Percentiles rank a stretch among this genome's conserved stretches.
phyloP scores from a whole-genome alignment of 1,140 invertebrate genomes.

The Leptinotarsa defecta region DNA sequence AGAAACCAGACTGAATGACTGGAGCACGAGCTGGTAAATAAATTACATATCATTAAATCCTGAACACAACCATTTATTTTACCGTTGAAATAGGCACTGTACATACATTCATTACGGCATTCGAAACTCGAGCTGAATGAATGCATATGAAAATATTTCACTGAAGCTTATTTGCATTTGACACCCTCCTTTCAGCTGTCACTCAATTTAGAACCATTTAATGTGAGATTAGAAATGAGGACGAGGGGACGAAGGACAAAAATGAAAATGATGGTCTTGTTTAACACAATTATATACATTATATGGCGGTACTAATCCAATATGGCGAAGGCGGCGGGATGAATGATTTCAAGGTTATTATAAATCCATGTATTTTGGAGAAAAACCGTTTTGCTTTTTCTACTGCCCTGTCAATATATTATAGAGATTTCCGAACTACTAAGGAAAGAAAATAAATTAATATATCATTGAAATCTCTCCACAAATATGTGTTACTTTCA shows the following conservation, averaged over 20 bases:
- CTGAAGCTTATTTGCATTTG: slow-evolving; percentile 14
- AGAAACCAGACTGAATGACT: slow-evolving; percentile 7
- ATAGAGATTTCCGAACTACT: background rate
- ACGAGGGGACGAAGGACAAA: background rate
- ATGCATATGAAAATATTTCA: slow-evolving; percentile 23
- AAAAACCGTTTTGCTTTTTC: no score
- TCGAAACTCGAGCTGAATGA: slow-evolving; percentile 4
- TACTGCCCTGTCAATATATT: no score
- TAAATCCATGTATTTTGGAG: background rate
- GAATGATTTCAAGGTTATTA: background rate
- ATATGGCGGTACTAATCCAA: slow-evolving; percentile 2
- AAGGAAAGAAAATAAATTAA: background rate
- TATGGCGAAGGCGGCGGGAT: background rate
- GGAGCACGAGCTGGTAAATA: slow-evolving; percentile 12
- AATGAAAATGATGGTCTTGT: background rate
- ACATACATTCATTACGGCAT: background rate
- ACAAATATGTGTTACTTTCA: no score
- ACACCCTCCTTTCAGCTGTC: slow-evolving; percentile 18
- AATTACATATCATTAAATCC: slow-evolving; percentile 19
- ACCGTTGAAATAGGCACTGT: slow-evolving; percentile 16
- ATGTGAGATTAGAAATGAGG: slow-evolving; percentile 7
- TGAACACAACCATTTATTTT: slow-evolving; percentile 19
- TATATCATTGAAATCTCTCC: no score
- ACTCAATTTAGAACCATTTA: slow-evolving; percentile 18
- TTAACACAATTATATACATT: background rate